These are phyloP conservation scores for Calameuta idolon DNA, from an alignment of 2,888 invertebrate species.

Conservation along the genomic window DNA sequence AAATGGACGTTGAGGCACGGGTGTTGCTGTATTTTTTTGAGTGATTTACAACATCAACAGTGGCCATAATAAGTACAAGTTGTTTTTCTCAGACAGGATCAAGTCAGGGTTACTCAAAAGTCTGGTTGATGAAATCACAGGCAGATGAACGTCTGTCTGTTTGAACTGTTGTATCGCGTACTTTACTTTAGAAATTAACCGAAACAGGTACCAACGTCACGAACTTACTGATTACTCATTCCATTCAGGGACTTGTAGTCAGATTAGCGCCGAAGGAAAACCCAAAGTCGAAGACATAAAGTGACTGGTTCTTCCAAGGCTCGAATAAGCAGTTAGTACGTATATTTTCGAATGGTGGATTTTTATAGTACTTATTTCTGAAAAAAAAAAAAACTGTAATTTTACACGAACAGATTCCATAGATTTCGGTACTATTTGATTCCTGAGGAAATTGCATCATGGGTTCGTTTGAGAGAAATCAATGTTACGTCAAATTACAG, in stretches of 20 bases:
- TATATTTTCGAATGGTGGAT: too few relatives aligned
- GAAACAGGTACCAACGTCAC: not conserved
- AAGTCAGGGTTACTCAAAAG: not conserved
- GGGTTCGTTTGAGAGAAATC: not conserved
- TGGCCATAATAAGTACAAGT: not conserved
- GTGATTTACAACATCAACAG: too few relatives aligned
- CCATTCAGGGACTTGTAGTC: conserved; percentile 13
- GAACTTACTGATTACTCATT: conserved; percentile 18
- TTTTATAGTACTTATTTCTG: not conserved
- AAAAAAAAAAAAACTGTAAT: not conserved
- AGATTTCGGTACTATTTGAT: not conserved
- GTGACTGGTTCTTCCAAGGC: too few relatives aligned
- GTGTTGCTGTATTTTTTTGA: not conserved
- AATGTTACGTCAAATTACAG: not conserved
- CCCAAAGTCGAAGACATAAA: not conserved
- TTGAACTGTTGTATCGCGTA: conserved; percentile 10
- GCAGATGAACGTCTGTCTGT: not conserved
- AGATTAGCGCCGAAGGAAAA: not conserved
- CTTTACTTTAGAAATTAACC: conserved; percentile 22
- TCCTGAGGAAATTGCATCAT: not conserved
- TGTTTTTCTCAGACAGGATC: not conserved
- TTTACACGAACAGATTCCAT: not conserved
- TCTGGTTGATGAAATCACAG: not conserved
- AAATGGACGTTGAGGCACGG: not conserved
- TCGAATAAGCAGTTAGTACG: too few relatives aligned